Percentiles rank a stretch among this genome's conserved stretches.
These are phyloP conservation scores for Euclidia mi DNA, from an alignment of 2,888 invertebrate genomes.

Conservation along the genomic window DNA sequence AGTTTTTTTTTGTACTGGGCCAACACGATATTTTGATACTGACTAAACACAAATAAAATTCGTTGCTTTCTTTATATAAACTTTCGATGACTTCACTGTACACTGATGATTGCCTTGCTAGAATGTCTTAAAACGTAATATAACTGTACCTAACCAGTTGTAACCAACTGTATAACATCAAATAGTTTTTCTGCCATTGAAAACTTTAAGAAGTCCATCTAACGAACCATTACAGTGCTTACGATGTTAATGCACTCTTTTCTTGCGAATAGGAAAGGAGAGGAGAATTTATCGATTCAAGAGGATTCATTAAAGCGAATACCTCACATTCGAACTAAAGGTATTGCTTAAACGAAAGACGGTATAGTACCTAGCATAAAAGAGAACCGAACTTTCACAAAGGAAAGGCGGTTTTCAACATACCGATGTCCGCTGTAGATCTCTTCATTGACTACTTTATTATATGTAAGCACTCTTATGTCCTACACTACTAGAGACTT, in stretches of 20 bases:
- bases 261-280: slow-evolving; percentile 48
- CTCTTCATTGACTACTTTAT: slow-evolving; percentile 58
- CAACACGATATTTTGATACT: slow-evolving; percentile 26
- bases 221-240: slow-evolving; percentile 50
- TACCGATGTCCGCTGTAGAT: slow-evolving; percentile 54
- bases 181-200: no score
- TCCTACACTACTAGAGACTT: slow-evolving; percentile 31
- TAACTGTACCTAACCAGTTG: no score
- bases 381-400: slow-evolving; percentile 53
- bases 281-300: slow-evolving; percentile 59
- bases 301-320: slow-evolving; percentile 68
- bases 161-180: no score
- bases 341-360: slow-evolving; percentile 63
- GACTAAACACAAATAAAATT: no score
- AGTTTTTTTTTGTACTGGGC: slow-evolving; percentile 52
- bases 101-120: no score
- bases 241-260: slow-evolving; percentile 46
- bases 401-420: slow-evolving; percentile 52
- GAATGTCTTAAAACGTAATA: no score
- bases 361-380: slow-evolving; percentile 55
- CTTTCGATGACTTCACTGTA: no score
- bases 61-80: no score
- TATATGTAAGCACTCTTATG: slow-evolving; percentile 51
- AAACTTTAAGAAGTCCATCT: slow-evolving; percentile 35
- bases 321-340: slow-evolving; percentile 66